phyloP scores from a whole-genome alignment of 2,113 vertebrate genomes.

The Indri indri region DNA sequence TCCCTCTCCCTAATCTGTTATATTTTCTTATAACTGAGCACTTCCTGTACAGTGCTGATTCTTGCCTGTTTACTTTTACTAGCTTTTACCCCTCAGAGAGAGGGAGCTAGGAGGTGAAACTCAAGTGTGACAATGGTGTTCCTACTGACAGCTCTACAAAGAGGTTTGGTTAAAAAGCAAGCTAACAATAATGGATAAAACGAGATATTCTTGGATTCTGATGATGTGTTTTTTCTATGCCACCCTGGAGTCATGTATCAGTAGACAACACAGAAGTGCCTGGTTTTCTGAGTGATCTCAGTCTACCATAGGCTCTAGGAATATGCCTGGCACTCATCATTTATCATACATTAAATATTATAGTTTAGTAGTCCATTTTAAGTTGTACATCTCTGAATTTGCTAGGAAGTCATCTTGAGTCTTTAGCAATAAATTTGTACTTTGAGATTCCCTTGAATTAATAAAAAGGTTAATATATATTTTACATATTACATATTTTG shows the following conservation, averaged over 20 bases:
- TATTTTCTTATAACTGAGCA: background rate
- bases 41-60: background rate
- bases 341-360: slow-evolving; percentile 29
- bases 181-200: slow-evolving; percentile 7
- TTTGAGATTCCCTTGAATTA: background rate
- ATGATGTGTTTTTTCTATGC: background rate
- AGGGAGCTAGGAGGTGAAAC: background rate
- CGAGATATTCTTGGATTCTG: slow-evolving; percentile 23
- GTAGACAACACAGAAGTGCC: slow-evolving; percentile 11
- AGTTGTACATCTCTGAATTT: slow-evolving; percentile 25
- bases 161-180: background rate
- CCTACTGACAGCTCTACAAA: slow-evolving; percentile 21
- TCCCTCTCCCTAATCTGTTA: background rate
- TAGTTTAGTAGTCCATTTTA: background rate
- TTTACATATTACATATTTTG: background rate
- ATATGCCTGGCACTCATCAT: background rate
- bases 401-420: slow-evolving; percentile 15
- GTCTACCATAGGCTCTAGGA: background rate
- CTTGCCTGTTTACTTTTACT: background rate
- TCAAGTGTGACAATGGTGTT: background rate
- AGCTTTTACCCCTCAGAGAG: background rate
- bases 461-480: background rate
- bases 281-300: slow-evolving; percentile 21
- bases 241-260: background rate
- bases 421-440: background rate